Evolutionary conservation across 2,797 vertebrate genomes (phyloP).

Genomic region (Gallirallus australis): DNA sequence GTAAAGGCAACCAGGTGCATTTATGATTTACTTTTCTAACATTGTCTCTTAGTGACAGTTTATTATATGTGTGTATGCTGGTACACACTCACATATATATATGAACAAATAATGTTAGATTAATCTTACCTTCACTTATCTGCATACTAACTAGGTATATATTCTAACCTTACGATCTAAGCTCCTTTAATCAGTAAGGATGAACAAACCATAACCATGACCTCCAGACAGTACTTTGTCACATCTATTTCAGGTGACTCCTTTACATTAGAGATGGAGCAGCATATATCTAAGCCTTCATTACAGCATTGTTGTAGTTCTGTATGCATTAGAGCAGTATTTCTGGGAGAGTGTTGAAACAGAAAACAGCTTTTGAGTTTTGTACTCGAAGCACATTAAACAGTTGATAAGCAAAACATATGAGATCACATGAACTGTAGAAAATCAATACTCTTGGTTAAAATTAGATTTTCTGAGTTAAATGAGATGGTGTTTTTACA

Average conservation of each 20-base stretch:
- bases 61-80: not conserved
- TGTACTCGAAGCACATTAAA: not conserved
- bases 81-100: not conserved
- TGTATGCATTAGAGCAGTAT: not conserved
- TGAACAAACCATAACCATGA: not conserved
- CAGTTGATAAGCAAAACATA: not conserved
- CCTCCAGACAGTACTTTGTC: not conserved
- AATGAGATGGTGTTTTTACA: not conserved
- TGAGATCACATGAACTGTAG: rapidly evolving
- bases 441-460: not conserved
- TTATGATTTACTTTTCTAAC: not conserved
- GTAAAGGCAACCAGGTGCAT: not conserved
- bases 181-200: not conserved
- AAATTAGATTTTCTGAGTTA: not conserved
- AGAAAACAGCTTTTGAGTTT: not conserved
- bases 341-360: not conserved
- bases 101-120: not conserved
- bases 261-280: not conserved
- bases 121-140: not conserved
- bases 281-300: not conserved
- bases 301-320: not conserved
- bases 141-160: not conserved
- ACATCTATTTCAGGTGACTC: not conserved
- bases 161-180: not conserved
- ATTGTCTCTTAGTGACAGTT: not conserved